phyloP scores from a whole-genome alignment of 2,797 vertebrate species.

The Trematomus bernacchii region DNA sequence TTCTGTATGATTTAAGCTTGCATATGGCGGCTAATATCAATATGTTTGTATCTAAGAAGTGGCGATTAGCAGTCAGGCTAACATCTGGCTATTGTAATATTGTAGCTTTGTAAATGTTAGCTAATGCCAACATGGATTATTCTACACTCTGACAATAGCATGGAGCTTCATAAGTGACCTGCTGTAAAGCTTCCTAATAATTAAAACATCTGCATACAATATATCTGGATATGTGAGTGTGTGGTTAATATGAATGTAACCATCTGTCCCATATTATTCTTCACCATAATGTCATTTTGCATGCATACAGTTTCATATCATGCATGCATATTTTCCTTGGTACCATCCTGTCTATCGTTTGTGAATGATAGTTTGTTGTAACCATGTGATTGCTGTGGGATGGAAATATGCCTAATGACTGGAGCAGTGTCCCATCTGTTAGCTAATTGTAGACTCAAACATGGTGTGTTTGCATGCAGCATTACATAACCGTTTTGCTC shows the following conservation, averaged over 20 bases:
- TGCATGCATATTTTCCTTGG: background rate
- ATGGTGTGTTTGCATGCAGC: constrained; percentile 36
- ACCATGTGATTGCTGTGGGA: constrained; percentile 28
- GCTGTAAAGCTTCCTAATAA: background rate
- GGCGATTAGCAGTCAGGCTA: background rate
- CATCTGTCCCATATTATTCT: background rate
- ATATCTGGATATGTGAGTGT: background rate
- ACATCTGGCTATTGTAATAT: constrained; percentile 11
- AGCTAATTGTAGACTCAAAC: constrained; percentile 38
- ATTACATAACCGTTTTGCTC: constrained; percentile 56
- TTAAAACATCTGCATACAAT: background rate
- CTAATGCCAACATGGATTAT: constrained; percentile 2
- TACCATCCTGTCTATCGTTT: background rate
- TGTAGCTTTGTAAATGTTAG: constrained; percentile 5
- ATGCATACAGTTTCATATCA: background rate
- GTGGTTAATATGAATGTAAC: background rate
- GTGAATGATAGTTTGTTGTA: constrained; percentile 34
- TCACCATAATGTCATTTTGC: background rate
- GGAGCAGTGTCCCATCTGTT: constrained; percentile 57
- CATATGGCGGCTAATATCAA: background rate
- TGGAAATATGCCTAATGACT: constrained; percentile 42
- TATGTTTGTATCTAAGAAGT: background rate
- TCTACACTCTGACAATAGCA: background rate
- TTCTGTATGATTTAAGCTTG: background rate
- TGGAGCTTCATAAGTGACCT: background rate